These are phyloP conservation scores for Ctenomys sociabilis DNA, from an alignment of 2,113 vertebrate genomes.

Conservation along the genomic window DNA sequence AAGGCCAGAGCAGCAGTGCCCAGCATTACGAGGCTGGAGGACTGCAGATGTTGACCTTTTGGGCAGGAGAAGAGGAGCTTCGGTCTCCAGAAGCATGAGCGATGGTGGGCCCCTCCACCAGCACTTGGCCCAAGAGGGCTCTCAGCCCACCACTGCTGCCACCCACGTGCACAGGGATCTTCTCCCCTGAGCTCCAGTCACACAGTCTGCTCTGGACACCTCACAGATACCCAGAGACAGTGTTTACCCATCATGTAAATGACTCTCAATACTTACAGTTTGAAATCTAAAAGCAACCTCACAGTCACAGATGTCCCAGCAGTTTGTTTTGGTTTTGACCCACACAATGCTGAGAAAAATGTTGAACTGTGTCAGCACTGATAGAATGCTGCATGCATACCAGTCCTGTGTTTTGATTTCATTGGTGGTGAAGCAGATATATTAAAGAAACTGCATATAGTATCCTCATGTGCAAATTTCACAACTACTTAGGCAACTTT, in stretches of 20 bases:
- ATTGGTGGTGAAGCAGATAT: background rate
- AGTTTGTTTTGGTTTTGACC: background rate
- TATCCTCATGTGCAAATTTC: background rate
- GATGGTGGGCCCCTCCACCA: too few relatives aligned
- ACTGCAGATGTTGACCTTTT: too few relatives aligned
- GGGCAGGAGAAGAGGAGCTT: too few relatives aligned
- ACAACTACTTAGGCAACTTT: background rate
- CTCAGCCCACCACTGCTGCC: too few relatives aligned
- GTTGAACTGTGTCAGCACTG: background rate
- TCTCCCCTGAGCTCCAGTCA: background rate
- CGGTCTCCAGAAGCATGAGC: background rate
- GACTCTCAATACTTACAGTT: background rate
- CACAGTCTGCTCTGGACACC: too few relatives aligned
- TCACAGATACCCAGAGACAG: background rate
- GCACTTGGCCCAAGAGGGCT: fast-evolving
- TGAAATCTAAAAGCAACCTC: background rate
- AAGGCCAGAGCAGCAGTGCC: too few relatives aligned
- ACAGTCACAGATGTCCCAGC: background rate
- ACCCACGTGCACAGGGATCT: fast-evolving
- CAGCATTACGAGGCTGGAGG: background rate
- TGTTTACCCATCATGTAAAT: background rate
- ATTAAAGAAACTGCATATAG: background rate
- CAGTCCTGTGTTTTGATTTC: background rate
- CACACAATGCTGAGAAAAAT: background rate
- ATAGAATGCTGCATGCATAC: background rate